Evolutionary conservation across 1,140 invertebrate genomes (phyloP).

Genomic region (Bombus turneri): DNA sequence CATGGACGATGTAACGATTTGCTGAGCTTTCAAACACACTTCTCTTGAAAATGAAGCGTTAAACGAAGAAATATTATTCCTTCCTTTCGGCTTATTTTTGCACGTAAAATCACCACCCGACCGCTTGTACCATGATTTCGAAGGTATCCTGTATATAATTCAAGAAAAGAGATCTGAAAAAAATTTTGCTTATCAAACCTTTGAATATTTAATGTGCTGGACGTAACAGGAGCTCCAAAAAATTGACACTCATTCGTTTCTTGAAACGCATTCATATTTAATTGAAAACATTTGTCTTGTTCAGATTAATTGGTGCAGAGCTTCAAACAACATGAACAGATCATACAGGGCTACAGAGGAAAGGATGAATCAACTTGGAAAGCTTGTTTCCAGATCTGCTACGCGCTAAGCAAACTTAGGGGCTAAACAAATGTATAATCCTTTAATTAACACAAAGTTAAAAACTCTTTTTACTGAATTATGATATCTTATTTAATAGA

Average conservation of each 20-base stretch:
- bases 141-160: neutral
- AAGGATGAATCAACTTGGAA: constrained; percentile 33
- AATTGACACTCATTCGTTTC: neutral
- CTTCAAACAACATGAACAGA: constrained; percentile 25
- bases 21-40: too few species aligned
- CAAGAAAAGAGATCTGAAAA: neutral
- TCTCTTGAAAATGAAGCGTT: too few species aligned
- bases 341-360: constrained; percentile 10
- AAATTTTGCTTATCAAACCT: constrained; percentile 11
- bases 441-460: neutral
- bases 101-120: too few species aligned
- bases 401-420: constrained; percentile 36
- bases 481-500: neutral
- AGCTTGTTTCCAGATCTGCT: constrained; percentile 23
- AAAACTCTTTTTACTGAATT: neutral
- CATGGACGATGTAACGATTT: too few species aligned
- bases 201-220: neutral
- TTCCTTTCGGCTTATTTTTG: too few species aligned
- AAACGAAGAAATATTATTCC: too few species aligned
- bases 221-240: neutral
- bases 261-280: constrained; percentile 1
- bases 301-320: constrained; percentile 30
- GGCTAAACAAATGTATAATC: constrained; percentile 22
- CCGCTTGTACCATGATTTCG: too few species aligned
- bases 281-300: constrained; percentile 11